These are phyloP conservation scores for Forpus xanthops DNA, from an alignment of 2,797 vertebrate species.

Conservation along the genomic window DNA sequence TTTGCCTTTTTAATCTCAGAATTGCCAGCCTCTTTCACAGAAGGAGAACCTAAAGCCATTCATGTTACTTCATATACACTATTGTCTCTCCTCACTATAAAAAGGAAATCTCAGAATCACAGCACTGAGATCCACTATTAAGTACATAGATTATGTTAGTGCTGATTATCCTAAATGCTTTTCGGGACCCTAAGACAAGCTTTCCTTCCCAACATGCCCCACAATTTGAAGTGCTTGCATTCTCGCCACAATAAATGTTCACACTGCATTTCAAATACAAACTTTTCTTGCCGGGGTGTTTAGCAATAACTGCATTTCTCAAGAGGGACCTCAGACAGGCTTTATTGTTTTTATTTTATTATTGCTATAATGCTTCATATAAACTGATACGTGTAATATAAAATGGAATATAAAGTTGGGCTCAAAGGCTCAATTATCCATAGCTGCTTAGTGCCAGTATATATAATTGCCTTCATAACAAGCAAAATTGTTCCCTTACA, in stretches of 20 bases:
- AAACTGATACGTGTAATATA: background rate
- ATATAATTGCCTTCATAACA: background rate
- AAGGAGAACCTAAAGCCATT: background rate
- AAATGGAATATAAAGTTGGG: background rate
- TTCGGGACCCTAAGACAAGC: background rate
- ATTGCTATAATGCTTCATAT: background rate
- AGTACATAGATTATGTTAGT: fast-evolving
- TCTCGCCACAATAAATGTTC: background rate
- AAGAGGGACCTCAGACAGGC: background rate
- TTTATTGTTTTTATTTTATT: background rate
- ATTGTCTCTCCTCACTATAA: background rate
- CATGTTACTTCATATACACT: background rate
- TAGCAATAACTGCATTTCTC: background rate
- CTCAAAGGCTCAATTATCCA: background rate
- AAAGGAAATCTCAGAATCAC: background rate
- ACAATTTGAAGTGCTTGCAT: background rate
- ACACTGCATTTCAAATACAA: background rate
- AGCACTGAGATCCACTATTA: background rate
- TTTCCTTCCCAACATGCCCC: background rate
- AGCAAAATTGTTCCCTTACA: background rate
- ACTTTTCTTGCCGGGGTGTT: background rate
- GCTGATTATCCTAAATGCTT: background rate
- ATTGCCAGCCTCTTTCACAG: background rate
- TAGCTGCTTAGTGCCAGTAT: background rate
- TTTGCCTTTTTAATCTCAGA: background rate